phyloP scores from a whole-genome alignment of 2,888 invertebrate species.

The Drosophila buzzatii region DNA sequence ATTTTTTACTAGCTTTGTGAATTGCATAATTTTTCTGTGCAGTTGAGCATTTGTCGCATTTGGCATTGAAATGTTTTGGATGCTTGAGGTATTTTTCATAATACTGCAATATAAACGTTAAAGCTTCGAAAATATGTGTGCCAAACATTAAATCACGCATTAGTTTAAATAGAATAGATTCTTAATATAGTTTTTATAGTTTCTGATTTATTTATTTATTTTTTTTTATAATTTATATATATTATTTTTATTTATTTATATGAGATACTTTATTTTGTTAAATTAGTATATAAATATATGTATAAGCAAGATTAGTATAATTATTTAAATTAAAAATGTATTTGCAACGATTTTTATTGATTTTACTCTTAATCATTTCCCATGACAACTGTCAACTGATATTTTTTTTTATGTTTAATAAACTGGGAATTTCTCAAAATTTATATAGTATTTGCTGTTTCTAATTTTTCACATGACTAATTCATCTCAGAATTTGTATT shows the following conservation, averaged over 20 bases:
- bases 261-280: too few species aligned
- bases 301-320: too few species aligned
- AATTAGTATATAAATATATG: too few species aligned
- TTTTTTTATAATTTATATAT: background rate
- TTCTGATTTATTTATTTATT: too few species aligned
- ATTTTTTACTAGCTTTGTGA: constrained; percentile 7
- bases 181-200: background rate
- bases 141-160: background rate
- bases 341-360: too few species aligned
- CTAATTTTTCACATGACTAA: background rate
- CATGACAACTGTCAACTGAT: background rate
- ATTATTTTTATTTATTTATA: background rate
- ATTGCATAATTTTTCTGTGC: constrained; percentile 6
- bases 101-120: background rate
- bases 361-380: background rate
- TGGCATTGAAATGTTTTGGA: background rate
- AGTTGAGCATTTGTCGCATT: constrained; percentile 23
- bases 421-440: background rate
- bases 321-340: too few species aligned
- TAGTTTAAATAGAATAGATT: background rate
- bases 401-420: background rate
- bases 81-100: background rate
- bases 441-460: too few species aligned
- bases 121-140: background rate
- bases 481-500: background rate